phyloP scores from a whole-genome alignment of 2,113 vertebrate genomes.

The Centropus bengalensis region DNA sequence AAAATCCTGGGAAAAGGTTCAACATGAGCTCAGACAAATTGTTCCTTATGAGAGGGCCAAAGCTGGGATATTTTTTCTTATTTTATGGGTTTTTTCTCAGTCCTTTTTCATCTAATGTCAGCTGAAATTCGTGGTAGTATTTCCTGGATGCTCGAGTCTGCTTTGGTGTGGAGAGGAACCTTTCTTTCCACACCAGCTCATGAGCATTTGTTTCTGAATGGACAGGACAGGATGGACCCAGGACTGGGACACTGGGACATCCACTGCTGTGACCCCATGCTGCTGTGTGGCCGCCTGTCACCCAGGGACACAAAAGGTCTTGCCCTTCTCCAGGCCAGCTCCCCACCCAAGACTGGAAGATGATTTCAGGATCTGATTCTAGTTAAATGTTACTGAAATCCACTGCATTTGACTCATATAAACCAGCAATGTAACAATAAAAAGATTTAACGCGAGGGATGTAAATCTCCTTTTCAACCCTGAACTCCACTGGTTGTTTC shows the following conservation, averaged over 20 bases:
- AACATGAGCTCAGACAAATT: slow-evolving; percentile 36
- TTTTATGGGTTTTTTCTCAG: neutral
- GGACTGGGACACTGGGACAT: rapidly evolving
- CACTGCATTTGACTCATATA: rapidly evolving
- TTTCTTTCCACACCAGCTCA: rapidly evolving
- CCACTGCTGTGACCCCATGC: rapidly evolving
- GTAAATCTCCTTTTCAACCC: neutral
- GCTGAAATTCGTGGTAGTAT: neutral
- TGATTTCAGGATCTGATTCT: neutral
- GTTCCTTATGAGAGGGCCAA: neutral
- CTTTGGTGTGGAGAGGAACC: neutral
- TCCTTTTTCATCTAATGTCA: neutral
- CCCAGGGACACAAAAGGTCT: neutral
- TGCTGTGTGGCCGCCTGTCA: neutral
- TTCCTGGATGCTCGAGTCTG: neutral
- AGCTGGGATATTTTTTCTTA: neutral
- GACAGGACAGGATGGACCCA: rapidly evolving
- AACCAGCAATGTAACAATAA: neutral
- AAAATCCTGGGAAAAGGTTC: slow-evolving; percentile 60
- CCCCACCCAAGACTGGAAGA: neutral
- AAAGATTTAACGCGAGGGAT: neutral
- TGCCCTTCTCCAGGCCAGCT: neutral
- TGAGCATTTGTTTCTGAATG: neutral
- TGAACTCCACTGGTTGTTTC: neutral
- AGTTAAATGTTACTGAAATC: neutral